Evolutionary conservation across 1,140 invertebrate species (phyloP).

Genomic region (Caligus rogercresseyi): DNA sequence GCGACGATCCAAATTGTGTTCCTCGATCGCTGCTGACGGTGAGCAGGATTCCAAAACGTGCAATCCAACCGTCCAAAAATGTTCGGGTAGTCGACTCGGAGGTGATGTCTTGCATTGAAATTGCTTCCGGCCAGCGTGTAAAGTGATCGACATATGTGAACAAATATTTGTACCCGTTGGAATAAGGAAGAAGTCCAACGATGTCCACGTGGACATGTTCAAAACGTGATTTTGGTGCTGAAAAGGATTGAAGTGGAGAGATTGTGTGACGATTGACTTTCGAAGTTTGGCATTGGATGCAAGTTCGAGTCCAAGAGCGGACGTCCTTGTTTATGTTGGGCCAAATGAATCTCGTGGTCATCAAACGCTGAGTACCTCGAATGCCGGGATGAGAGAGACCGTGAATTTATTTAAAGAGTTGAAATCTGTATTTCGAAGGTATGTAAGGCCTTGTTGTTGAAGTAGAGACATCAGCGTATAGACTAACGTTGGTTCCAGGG

Average conservation of each 20-base stretch:
- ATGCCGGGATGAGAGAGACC: too few species aligned
- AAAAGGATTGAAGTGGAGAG: neutral
- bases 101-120: constrained; percentile 27
- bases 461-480: too few species aligned
- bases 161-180: constrained; percentile 27
- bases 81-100: constrained; percentile 21
- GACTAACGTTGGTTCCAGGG: too few species aligned
- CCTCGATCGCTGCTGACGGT: neutral
- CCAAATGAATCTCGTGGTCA: constrained; percentile 4
- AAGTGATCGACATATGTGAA: constrained; percentile 32
- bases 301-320: neutral
- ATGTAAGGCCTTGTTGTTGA: too few species aligned
- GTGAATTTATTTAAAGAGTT: too few species aligned
- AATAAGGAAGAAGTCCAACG: constrained; percentile 30
- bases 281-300: neutral
- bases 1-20: neutral
- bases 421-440: too few species aligned
- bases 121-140: constrained; percentile 30
- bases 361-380: too few species aligned
- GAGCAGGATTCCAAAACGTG: neutral
- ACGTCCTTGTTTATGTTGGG: neutral
- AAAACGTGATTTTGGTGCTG: constrained; percentile 25
- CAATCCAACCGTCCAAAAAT: neutral
- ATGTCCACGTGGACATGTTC: constrained; percentile 34
- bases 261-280: neutral